Conservation (phyloP, 2,113 vertebrate species). For the Gallinago media region DNA sequence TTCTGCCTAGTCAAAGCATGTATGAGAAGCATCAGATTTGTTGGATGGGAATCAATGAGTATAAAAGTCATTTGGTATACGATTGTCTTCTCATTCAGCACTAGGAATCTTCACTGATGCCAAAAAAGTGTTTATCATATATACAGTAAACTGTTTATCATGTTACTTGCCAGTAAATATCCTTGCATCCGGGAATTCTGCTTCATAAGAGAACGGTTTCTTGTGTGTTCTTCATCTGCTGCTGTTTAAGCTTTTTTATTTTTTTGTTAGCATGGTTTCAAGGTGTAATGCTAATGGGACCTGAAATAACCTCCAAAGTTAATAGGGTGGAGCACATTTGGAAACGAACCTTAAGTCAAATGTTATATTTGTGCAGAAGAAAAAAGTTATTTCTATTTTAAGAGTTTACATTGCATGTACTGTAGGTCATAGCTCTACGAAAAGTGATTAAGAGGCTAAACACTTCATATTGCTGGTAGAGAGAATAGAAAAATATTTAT, state of each 20-base stretch:
- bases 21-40: background rate
- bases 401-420: background rate
- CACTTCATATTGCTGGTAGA: background rate
- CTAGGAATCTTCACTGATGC: background rate
- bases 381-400: background rate
- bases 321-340: background rate
- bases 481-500: background rate
- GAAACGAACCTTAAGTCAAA: background rate
- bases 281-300: background rate
- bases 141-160: background rate
- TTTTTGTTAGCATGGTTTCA: background rate
- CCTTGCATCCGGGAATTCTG: background rate
- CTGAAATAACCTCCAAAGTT: background rate
- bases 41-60: background rate
- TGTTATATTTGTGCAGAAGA: background rate
- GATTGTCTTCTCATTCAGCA: background rate
- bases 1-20: background rate
- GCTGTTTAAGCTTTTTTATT: background rate
- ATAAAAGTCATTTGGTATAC: background rate
- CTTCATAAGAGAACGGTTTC: background rate
- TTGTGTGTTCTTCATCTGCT: background rate
- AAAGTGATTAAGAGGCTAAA: background rate
- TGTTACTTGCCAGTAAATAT: background rate
- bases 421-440: background rate
- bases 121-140: background rate